Evolutionary conservation across 2,888 invertebrate genomes (phyloP).

Genomic region (Morinoia aosen): DNA sequence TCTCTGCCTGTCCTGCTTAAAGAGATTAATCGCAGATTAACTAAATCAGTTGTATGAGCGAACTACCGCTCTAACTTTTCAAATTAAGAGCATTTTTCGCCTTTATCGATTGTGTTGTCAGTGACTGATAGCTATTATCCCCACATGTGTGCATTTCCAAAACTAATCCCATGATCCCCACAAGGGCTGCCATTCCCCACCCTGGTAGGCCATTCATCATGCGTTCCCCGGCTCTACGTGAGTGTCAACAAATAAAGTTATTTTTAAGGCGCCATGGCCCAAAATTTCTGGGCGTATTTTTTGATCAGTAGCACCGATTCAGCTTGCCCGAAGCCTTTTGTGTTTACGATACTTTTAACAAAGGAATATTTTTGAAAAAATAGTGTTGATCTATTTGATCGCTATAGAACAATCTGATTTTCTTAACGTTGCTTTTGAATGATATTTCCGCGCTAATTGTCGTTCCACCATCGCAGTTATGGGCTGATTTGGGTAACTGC

Average conservation of each 20-base stretch:
- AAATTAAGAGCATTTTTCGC: neutral
- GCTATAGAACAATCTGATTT: neutral
- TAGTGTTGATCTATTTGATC: neutral
- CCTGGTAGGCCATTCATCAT: neutral
- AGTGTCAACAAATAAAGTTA: slow-evolving; percentile 3
- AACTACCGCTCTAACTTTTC: neutral
- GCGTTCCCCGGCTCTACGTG: neutral
- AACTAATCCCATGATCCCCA: neutral
- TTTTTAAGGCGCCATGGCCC: neutral
- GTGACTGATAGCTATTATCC: neutral
- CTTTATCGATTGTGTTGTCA: neutral
- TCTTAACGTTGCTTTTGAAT: neutral
- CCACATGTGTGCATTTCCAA: neutral
- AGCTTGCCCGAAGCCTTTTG: neutral
- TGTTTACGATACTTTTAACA: neutral
- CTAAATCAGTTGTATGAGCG: neutral
- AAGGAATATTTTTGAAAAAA: neutral
- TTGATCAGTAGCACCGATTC: neutral
- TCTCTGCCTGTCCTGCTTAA: no score
- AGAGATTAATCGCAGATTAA: neutral
- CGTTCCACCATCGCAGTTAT: neutral
- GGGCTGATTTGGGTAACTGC: no score
- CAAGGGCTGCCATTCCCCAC: neutral
- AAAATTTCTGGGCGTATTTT: neutral
- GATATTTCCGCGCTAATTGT: neutral